Conservation (phyloP, 2,888 invertebrate species). For the Chloromyia formosa region DNA sequence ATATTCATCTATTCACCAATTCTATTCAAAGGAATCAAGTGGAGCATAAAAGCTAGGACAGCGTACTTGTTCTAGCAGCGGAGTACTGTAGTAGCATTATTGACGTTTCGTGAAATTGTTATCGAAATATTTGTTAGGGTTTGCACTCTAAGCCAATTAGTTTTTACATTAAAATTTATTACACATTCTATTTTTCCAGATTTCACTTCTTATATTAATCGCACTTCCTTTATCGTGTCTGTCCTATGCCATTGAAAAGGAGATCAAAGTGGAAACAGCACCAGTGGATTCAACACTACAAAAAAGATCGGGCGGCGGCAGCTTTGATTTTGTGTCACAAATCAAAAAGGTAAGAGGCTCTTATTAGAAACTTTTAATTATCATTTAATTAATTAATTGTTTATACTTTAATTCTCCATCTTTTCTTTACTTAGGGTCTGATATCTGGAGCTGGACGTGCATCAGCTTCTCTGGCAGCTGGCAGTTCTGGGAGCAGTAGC, state of each 20-base stretch:
- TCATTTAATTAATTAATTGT: too few relatives aligned
- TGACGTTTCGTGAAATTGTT: too few relatives aligned
- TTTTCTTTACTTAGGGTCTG: conserved; percentile 53
- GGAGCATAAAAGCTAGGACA: too few relatives aligned
- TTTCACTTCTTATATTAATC: conserved; percentile 5
- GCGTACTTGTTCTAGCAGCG: too few relatives aligned
- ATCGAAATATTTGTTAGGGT: too few relatives aligned
- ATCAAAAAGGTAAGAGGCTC: conserved; percentile 56
- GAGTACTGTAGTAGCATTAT: too few relatives aligned
- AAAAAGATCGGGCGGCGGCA: conserved; percentile 58
- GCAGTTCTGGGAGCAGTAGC: conserved; percentile 60
- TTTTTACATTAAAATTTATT: too few relatives aligned
- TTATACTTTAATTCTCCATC: too few relatives aligned
- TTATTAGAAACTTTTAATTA: too few relatives aligned
- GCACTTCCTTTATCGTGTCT: conserved; percentile 56
- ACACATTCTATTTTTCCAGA: conserved; percentile 21
- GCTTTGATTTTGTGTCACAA: conserved; percentile 61
- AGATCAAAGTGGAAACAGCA: conserved; percentile 49
- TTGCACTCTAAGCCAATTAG: too few relatives aligned
- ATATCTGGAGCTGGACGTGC: conserved; percentile 61
- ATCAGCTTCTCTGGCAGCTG: conserved; percentile 62
- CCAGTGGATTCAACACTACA: conserved; percentile 57
- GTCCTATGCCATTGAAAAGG: conserved; percentile 52
- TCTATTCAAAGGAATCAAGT: too few relatives aligned
- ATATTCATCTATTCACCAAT: too few relatives aligned